Percentiles rank a stretch among this genome's conserved stretches.
Evolutionary conservation across 1,140 invertebrate genomes (phyloP).

Genomic region (Hylaeus volcanicus): DNA sequence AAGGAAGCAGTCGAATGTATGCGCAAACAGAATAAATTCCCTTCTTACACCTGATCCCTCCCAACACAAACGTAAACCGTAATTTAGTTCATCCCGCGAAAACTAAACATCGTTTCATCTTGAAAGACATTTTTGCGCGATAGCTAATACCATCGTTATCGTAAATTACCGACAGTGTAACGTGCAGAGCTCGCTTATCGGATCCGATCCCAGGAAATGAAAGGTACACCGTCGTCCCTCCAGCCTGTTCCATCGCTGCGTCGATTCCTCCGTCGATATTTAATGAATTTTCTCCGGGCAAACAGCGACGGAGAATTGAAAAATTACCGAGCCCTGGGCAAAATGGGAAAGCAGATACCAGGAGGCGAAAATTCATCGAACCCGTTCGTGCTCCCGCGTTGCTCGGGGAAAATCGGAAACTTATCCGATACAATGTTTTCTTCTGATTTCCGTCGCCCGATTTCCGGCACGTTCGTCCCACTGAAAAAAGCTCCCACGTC

Average conservation of each 20-base stretch:
- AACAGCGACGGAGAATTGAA: conserved; percentile 45
- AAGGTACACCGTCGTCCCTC: conserved; percentile 20
- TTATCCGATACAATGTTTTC: conserved; percentile 19
- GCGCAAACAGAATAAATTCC: too few relatives aligned
- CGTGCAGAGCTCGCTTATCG: conserved; percentile 8
- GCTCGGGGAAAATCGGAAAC: neutral
- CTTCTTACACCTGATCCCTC: too few relatives aligned
- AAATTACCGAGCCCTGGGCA: conserved; percentile 39
- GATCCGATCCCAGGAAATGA: conserved; percentile 43
- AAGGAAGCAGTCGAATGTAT: too few relatives aligned
- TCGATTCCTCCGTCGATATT: conserved; percentile 39
- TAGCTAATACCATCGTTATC: conserved; percentile 12
- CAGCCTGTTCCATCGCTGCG: too few relatives aligned
- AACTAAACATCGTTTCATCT: too few relatives aligned
- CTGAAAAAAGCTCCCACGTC: too few relatives aligned
- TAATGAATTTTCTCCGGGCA: conserved; percentile 51
- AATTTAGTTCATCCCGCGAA: too few relatives aligned
- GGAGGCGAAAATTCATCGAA: conserved; percentile 39
- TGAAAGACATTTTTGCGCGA: neutral
- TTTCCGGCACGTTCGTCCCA: neutral
- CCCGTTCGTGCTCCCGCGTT: neutral
- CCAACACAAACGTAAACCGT: too few relatives aligned
- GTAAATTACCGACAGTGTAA: conserved; percentile 5
- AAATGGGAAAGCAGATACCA: conserved; percentile 28
- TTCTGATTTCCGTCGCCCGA: conserved; percentile 10